Conservation (phyloP, 2,888 invertebrate species). For the Liopterus haemorrhoidalis region DNA sequence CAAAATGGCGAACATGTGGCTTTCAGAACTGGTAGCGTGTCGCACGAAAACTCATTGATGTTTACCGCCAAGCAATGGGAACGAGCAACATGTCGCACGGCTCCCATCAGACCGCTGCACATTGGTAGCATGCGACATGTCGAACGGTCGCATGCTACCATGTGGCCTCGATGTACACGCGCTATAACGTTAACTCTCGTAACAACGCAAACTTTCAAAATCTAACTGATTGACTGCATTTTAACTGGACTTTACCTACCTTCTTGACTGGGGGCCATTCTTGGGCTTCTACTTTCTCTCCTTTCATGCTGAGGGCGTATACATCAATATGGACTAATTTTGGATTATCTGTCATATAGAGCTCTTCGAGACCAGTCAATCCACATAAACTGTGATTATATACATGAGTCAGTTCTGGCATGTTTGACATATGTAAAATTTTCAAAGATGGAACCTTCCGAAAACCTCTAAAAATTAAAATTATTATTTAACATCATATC, state of each 20-base stretch:
- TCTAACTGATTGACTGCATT: too few species aligned
- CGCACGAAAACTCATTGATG: too few species aligned
- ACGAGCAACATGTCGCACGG: too few species aligned
- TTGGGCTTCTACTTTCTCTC: constrained; percentile 48
- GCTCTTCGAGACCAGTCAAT: constrained; percentile 50
- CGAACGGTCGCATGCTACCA: too few species aligned
- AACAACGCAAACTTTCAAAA: too few species aligned
- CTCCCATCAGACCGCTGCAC: too few species aligned
- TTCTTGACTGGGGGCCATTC: constrained; percentile 62
- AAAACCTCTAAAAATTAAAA: constrained; percentile 52
- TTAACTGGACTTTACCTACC: constrained; percentile 43
- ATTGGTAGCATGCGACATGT: too few species aligned
- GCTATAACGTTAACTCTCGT: too few species aligned
- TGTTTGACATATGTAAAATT: constrained; percentile 63
- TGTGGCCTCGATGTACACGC: too few species aligned
- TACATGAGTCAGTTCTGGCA: constrained; percentile 56
- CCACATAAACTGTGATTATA: constrained; percentile 52
- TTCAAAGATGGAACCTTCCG: constrained; percentile 57
- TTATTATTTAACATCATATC: constrained; percentile 13
- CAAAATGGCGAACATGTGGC: too few species aligned
- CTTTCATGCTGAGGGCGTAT: constrained; percentile 51
- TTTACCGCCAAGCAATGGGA: too few species aligned
- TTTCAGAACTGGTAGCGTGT: too few species aligned
- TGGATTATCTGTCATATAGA: constrained; percentile 61
- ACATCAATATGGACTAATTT: constrained; percentile 55